Evolutionary conservation across 2,888 invertebrate species (phyloP), one percentile per base, ranked within the genome.

Genomic region (Melanchra persicariae): DNA sequence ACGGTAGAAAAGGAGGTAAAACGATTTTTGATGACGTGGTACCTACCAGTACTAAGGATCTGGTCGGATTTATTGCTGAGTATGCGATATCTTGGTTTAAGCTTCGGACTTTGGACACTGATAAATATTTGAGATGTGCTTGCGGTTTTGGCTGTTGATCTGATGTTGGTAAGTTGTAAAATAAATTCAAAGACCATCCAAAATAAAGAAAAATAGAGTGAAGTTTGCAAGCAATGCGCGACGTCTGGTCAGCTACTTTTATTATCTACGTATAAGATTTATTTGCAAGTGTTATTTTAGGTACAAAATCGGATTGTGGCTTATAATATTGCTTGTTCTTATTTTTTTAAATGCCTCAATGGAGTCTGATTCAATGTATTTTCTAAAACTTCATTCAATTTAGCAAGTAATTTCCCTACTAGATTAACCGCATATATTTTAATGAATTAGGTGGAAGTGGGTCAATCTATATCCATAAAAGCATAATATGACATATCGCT

Each of bases 1-100:
- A 60, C 73, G 58, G 79, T 70, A n/a, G 47, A 65, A 52, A 58
- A 64, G 55, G 34, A 66, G 78, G 78, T 76, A 69, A 77, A 80
- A 71, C 78, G 80, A 59, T 80, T 78, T 82, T 70, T 79, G 82
- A 78, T 71, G 79, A 76, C 65, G 62, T 64, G 19, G 69, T 59
- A 26, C 24, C 8, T 58, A 58, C 34, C 40, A 43, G 61, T 70
- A 49, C 63, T 60, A 79, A 65, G 52, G 47, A 40, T 26, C 15
- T 49, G 62, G 62, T 71, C 49, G 54, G 69, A 81, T 81, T 81
- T 81, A 76, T 81, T 71, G 65, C 15, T 0, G 12, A 26, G 52
- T 47, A 63, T 45, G 6, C 57, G 60, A 22, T 67, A 68, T 61
- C 64, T 60, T 68, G 26, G 57, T 43, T 59, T 45, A n/a, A 55